Base-by-base conservation (phyloP, 2,797 vertebrate species). In the Setipinna tenuifilis region DNA sequence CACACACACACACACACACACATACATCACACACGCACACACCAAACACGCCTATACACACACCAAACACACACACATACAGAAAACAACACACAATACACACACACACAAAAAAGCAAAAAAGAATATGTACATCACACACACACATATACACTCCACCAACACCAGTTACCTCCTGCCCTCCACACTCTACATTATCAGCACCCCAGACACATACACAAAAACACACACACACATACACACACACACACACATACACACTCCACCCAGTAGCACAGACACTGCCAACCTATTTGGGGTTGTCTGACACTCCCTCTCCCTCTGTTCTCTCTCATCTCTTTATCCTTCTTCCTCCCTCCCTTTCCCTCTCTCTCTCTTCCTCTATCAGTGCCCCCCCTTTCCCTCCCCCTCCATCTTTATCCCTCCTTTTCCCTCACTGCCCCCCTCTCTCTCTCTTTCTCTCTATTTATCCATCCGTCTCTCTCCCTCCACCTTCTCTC, bases 111-210 rank as follows among this genome's bases (percentile, higher is more conserved):
- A 88, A 84, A 90, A 81, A 89, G 87, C n/a, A n/a, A n/a, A n/a
- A n/a, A n/a, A n/a, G n/a, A n/a, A n/a, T n/a, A n/a, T n/a, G n/a
- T 41, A 93, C 90, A 95, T 41, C 94, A 94, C 92, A 94, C 93
- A 93, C 87, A 91, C 91, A 90, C 65, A 85, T 5, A 41, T 5
- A 41, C 35, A 41, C 35, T 54, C 65, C 86, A 54, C 90, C 87
- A 83, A 90, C 80, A 88, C 86, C 83, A 89, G 89, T 89, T 91
- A 90, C 46, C 75, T 28, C n/a, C 85, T 65, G 25, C 83, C 48
- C 28, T 81, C 82, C 68, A 68, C 28, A 81, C 75, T 25, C 80
- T 35, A 17, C 23, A 28, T 31, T 78, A 78, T 78, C 31, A 78
- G 31, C 71, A 35, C 35, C 82, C 83, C 81, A 54, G 5, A 68